Evolutionary conservation across 2,797 vertebrate genomes (phyloP).

Genomic region (Chanos chanos): DNA sequence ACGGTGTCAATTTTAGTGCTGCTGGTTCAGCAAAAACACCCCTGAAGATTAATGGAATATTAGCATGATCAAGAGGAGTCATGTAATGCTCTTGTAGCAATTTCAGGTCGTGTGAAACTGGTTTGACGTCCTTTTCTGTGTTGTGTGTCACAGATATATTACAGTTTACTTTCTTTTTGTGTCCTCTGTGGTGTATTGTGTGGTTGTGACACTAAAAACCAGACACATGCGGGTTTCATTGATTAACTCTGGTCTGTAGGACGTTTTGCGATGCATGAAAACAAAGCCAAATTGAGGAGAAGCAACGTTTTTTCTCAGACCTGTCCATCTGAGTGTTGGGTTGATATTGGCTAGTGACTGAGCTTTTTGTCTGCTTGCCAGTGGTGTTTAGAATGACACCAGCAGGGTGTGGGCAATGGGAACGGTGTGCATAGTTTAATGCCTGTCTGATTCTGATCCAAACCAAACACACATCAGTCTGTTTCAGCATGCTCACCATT

Average conservation of each 20-base stretch:
- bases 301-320: too few species aligned
- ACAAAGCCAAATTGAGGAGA: too few species aligned
- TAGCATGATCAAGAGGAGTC: slow-evolving; percentile 16
- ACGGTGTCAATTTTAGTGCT: neutral
- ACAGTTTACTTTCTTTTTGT: too few species aligned
- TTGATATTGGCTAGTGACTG: slow-evolving; percentile 8
- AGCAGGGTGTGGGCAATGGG: slow-evolving; percentile 1
- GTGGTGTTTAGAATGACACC: slow-evolving; percentile 13
- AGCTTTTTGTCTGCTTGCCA: slow-evolving; percentile 27
- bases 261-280: too few species aligned
- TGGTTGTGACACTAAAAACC: slow-evolving; percentile 6
- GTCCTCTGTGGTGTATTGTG: too few species aligned
- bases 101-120: slow-evolving; percentile 15
- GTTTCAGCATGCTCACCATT: slow-evolving; percentile 40
- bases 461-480: slow-evolving; percentile 40
- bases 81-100: slow-evolving; percentile 14
- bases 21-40: neutral
- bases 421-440: slow-evolving; percentile 47
- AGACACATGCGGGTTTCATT: neutral
- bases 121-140: too few species aligned
- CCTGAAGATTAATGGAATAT: slow-evolving; percentile 12
- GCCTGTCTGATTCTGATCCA: slow-evolving; percentile 42
- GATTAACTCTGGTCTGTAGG: neutral
- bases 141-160: neutral
- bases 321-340: too few species aligned